Conservation (phyloP, 2,888 invertebrate genomes). For the Phoronis australis region DNA sequence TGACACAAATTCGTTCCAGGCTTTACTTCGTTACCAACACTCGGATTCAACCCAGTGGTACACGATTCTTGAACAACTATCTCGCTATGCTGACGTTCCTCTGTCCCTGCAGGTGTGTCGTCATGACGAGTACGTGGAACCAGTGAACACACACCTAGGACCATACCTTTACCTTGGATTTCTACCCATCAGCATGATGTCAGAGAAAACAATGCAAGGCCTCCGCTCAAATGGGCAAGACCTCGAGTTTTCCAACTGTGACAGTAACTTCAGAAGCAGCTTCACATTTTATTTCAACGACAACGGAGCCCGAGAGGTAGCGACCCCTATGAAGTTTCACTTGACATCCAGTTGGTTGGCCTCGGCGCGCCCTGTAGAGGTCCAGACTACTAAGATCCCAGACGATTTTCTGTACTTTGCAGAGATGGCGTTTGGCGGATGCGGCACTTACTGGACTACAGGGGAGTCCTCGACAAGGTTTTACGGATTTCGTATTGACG, state of each 20-base stretch:
- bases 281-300: not conserved
- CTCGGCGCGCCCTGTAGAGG: not conserved
- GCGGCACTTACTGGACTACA: not conserved
- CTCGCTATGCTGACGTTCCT: not conserved
- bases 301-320: not conserved
- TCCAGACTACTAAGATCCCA: not conserved
- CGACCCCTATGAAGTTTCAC: not conserved
- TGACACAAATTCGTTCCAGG: no score
- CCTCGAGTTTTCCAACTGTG: not conserved
- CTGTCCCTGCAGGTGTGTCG: not conserved
- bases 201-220: not conserved
- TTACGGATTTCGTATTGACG: no score
- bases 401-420: not conserved
- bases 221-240: not conserved
- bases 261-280: not conserved
- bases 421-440: not conserved
- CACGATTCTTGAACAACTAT: not conserved
- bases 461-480: no score
- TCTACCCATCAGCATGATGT: not conserved
- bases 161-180: not conserved
- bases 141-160: not conserved
- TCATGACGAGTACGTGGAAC: not conserved
- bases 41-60: no score
- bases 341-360: not conserved
- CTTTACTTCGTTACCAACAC: no score